Percentiles rank a stretch among this genome's conserved stretches.
Conservation (phyloP, 1,140 invertebrate species). For the Nasonia vitripennis region DNA sequence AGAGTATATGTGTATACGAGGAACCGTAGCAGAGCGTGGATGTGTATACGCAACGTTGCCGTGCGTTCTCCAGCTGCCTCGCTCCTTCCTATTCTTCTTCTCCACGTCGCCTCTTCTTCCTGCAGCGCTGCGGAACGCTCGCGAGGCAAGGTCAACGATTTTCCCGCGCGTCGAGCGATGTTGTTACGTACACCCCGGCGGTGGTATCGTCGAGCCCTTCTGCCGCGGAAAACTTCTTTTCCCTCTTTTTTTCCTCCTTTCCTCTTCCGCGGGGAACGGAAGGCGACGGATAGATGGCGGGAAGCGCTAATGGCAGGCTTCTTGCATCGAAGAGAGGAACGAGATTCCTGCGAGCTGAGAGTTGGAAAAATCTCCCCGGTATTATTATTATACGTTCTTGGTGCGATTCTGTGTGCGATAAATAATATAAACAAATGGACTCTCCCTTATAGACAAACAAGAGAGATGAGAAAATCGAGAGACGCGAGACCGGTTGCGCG, state of each 20-base stretch:
- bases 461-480: neutral
- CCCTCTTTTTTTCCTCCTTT: neutral
- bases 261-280: neutral
- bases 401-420: neutral
- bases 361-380: neutral
- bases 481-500: constrained; percentile 31
- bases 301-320: constrained; percentile 27
- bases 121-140: constrained; percentile 3
- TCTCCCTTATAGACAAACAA: neutral
- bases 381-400: neutral
- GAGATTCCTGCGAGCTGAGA: neutral
- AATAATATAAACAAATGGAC: neutral
- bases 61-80: constrained; percentile 45
- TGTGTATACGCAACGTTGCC: constrained; percentile 46
- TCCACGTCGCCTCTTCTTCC: constrained; percentile 4
- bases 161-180: constrained; percentile 35
- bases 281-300: neutral
- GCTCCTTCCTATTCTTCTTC: constrained; percentile 5
- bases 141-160: constrained; percentile 55
- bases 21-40: neutral
- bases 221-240: constrained; percentile 4
- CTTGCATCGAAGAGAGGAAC: neutral
- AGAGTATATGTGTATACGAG: constrained; percentile 15
- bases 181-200: neutral
- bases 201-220: constrained; percentile 25